A percentile compares a stretch with the other conserved stretches of the same genome.
phyloP scores from a whole-genome alignment of 2,113 vertebrate species.

The Ctenomys sociabilis region DNA sequence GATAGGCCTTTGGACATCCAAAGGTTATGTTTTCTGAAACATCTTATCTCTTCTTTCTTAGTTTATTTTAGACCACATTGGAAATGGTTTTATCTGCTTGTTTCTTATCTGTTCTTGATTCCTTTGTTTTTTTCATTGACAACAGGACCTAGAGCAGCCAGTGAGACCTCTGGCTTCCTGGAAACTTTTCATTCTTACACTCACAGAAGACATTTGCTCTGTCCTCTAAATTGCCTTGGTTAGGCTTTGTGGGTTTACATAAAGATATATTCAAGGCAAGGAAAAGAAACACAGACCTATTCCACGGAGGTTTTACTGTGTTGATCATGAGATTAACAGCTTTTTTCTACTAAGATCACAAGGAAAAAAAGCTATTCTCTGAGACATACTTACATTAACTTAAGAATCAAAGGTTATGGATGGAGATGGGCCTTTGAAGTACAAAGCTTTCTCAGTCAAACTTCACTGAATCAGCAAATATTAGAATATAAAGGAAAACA shows the following conservation, averaged over 20 bases:
- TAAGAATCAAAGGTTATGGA: constrained; percentile 51
- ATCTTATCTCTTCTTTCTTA: constrained; percentile 62
- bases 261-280: constrained; percentile 33
- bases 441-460: constrained; percentile 28
- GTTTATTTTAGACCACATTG: constrained; percentile 62
- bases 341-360: constrained; percentile 45
- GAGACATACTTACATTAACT: constrained; percentile 44
- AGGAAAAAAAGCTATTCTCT: constrained; percentile 53
- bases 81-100: constrained; percentile 53
- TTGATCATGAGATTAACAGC: constrained; percentile 37
- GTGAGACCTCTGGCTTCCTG: constrained; percentile 10
- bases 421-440: constrained; percentile 52
- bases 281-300: neutral
- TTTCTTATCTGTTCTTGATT: constrained; percentile 62
- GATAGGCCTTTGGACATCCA: constrained; percentile 47
- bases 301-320: neutral
- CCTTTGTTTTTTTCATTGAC: constrained; percentile 59
- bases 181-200: constrained; percentile 46
- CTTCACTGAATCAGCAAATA: constrained; percentile 31
- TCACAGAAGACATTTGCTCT: constrained; percentile 48
- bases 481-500: constrained; percentile 1
- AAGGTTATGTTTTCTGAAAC: constrained; percentile 63
- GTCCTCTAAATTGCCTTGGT: neutral
- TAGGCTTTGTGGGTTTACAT: constrained; percentile 23
- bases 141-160: neutral